Base-by-base conservation (phyloP, 2,888 invertebrate species). In the Metopia argyrocephala region DNA sequence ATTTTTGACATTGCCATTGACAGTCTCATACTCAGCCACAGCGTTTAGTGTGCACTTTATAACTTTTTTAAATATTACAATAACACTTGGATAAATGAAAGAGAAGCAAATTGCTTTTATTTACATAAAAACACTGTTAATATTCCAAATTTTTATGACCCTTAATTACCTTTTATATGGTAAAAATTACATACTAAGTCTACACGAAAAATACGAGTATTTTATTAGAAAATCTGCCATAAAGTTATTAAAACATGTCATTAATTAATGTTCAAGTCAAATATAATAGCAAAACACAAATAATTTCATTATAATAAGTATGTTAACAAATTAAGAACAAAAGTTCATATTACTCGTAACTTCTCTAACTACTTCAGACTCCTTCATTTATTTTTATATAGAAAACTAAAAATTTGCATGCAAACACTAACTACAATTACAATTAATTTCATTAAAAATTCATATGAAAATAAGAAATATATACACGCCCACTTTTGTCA, bases 401-500 rank as follows among this genome's bases (percentile, higher is more conserved):
- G n/a, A 73, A 69, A 46, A 56, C 45, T 50, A 46, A 68, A 31
- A 50, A 78, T 73, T 81, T 78, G 81, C 81, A 81, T 78, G 81
- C 59, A 65, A 54, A 66, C n/a, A n/a, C 74, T 61, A 70, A 70
- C 70, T 61, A 78, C 62, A 78, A 85, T 86, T 86, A 85, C 82
- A 84, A 84, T 88, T 89, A 89, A 89, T 89, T 89, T 89, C 89
- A 88, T 89, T 89, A 89, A 85, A 86, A 88, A 89, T 89, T 89
- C 89, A 88, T 86, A 87, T 5, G 31, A 28, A 69, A 25, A 68
- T n/a, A 59, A 7, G 87, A 62, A 66, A 52, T 2, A 18, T 12
- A 25, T 46, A 65, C 78, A 81, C 81, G 81, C 78, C 81, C 74
- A 71, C 74, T 75, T 70, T 68, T 70, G 18, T 28, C 48, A 20